Conservation (phyloP, 1,140 invertebrate species). For the Magallana angulata region DNA sequence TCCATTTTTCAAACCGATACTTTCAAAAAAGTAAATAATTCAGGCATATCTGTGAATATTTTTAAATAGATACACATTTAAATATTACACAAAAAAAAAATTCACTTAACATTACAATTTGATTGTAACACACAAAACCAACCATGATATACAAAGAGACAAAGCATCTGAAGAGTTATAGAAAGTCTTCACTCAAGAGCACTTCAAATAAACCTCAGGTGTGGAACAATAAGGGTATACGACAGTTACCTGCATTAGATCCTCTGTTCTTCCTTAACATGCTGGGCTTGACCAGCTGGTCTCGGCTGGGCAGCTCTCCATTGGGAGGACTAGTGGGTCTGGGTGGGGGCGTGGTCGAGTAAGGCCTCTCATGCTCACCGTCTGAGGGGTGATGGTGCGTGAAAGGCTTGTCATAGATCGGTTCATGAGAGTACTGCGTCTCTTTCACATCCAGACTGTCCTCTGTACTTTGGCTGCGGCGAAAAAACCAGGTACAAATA, state of each 20-base stretch:
- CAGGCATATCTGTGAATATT: not conserved
- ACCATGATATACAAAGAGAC: not conserved
- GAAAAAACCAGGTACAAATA: no score
- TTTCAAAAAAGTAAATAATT: not conserved
- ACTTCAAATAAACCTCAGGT: not conserved
- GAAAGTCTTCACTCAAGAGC: not conserved
- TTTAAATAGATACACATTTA: no score
- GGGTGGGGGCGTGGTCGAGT: slow-evolving; percentile 71
- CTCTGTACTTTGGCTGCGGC: slow-evolving; percentile 78
- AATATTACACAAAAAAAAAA: no score
- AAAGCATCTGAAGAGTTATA: not conserved
- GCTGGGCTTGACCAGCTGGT: slow-evolving; percentile 82
- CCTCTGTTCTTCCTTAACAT: slow-evolving; percentile 80
- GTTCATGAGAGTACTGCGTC: slow-evolving; percentile 81
- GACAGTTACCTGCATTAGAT: slow-evolving; percentile 78
- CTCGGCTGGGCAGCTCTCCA: slow-evolving; percentile 79
- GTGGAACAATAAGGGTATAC: not conserved
- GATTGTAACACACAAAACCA: no score
- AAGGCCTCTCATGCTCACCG: slow-evolving; percentile 72
- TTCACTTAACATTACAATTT: no score
- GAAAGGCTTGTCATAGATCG: slow-evolving; percentile 86
- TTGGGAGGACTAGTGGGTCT: slow-evolving; percentile 29
- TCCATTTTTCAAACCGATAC: not conserved
- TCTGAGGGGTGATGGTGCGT: slow-evolving; percentile 71
- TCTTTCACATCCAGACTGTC: slow-evolving; percentile 76